These are phyloP conservation scores for Ameiurus melas DNA, from an alignment of 2,113 vertebrate genomes.

Conservation along the genomic window DNA sequence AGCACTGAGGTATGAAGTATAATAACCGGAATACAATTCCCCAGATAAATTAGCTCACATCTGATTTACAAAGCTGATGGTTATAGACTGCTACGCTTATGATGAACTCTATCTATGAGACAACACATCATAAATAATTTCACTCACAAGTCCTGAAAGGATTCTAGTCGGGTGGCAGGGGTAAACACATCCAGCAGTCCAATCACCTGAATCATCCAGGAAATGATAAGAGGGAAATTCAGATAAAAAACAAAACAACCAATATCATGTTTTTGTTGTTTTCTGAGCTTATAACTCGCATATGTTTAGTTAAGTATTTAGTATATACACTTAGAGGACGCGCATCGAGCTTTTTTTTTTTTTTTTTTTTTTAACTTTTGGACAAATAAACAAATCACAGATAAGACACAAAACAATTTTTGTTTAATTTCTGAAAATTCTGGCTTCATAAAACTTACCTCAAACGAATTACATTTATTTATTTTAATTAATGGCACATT, in stretches of 20 bases:
- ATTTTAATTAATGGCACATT: no score
- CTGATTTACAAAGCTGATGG: background rate
- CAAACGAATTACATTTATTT: no score
- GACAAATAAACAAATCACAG: no score
- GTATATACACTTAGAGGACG: background rate
- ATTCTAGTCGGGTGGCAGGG: conserved; percentile 77
- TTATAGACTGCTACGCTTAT: background rate
- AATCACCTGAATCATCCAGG: conserved; percentile 79
- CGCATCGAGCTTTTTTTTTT: no score
- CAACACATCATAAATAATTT: background rate
- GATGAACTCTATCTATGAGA: background rate
- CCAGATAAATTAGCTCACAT: background rate
- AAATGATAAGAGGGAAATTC: background rate
- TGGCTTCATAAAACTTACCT: no score
- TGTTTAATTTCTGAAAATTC: no score
- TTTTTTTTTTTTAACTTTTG: no score
- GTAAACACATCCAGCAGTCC: conserved; percentile 93
- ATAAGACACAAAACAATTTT: no score
- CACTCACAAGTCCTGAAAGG: conserved; percentile 91
- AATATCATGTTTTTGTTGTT: background rate
- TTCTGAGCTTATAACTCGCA: background rate
- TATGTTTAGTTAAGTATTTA: background rate
- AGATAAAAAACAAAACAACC: background rate
- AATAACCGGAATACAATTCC: background rate
- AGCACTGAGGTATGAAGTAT: background rate